phyloP scores from a whole-genome alignment of 2,888 invertebrate species.

The Trisateles emortualis region DNA sequence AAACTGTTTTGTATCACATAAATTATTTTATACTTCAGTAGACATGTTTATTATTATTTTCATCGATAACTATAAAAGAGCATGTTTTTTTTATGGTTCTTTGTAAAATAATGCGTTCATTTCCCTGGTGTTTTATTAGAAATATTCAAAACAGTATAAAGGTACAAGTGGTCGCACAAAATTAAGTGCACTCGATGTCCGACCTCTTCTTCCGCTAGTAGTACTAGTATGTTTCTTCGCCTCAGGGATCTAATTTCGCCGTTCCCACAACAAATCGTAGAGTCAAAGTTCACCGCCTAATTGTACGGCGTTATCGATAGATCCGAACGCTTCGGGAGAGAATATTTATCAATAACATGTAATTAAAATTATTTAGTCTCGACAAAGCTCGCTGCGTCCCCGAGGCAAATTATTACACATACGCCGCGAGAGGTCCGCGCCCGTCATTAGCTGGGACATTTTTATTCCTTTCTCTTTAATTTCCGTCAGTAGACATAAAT shows the following conservation, averaged over 20 bases:
- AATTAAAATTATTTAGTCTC: constrained; percentile 85
- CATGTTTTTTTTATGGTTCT: constrained; percentile 32
- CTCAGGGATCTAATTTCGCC: constrained; percentile 70
- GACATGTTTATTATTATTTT: constrained; percentile 52
- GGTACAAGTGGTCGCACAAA: constrained; percentile 26
- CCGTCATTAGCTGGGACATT: constrained; percentile 82
- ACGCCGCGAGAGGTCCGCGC: constrained; percentile 80
- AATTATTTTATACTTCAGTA: constrained; percentile 46
- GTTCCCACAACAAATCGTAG: constrained; percentile 83
- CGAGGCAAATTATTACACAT: constrained; percentile 83
- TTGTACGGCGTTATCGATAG: constrained; percentile 81
- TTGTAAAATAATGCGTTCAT: constrained; percentile 35
- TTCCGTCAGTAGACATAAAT: constrained; percentile 82
- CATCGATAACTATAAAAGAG: constrained; percentile 45
- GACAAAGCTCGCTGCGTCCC: constrained; percentile 64
- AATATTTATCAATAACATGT: constrained; percentile 86
- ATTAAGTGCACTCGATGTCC: constrained; percentile 17
- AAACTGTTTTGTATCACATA: constrained; percentile 50
- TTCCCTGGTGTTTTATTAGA: constrained; percentile 28
- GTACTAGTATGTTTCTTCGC: constrained; percentile 48
- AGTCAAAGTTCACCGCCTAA: constrained; percentile 84
- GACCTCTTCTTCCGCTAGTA: not conserved
- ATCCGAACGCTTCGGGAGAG: constrained; percentile 77
- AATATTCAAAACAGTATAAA: constrained; percentile 27
- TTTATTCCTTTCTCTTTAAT: constrained; percentile 85